Percentiles rank a stretch among this genome's conserved stretches.
Evolutionary conservation across 2,888 invertebrate species (phyloP).

Genomic region (Halocaridina rubra): DNA sequence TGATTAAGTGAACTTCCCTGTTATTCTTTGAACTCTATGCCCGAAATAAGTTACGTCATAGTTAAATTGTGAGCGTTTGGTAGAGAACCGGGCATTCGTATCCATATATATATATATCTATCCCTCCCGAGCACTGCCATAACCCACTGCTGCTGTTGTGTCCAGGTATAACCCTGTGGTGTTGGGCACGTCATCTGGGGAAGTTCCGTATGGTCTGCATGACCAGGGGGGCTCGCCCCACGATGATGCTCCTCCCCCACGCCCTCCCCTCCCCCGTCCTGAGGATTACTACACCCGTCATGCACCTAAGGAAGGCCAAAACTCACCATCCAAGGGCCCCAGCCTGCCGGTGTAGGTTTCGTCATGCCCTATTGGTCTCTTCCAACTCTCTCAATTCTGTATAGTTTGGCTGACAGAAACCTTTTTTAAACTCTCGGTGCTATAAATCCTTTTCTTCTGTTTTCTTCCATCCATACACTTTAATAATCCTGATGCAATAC

Average conservation of each 20-base stretch:
- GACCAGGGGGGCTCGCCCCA: slow-evolving; percentile 56
- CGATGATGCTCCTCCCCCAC: slow-evolving; percentile 73
- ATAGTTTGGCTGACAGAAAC: not conserved
- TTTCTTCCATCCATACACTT: not conserved
- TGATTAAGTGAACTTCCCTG: too few species aligned
- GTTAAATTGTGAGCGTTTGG: slow-evolving; percentile 40
- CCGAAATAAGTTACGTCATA: too few species aligned
- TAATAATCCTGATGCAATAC: not conserved
- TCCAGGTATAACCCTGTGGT: slow-evolving; percentile 57
- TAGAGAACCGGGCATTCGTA: slow-evolving; percentile 36
- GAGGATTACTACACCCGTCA: slow-evolving; percentile 74
- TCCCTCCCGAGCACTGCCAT: slow-evolving; percentile 49
- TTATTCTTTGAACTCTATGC: too few species aligned
- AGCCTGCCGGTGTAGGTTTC: slow-evolving; percentile 54
- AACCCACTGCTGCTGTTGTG: slow-evolving; percentile 56
- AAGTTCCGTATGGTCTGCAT: slow-evolving; percentile 46
- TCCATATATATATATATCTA: too few species aligned
- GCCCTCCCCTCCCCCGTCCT: slow-evolving; percentile 86
- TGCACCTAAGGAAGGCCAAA: slow-evolving; percentile 49
- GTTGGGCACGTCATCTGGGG: slow-evolving; percentile 53
- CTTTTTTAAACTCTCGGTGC: not conserved
- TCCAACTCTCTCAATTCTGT: slow-evolving; percentile 35
- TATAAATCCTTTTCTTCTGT: slow-evolving; percentile 1
- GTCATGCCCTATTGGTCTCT: slow-evolving; percentile 38
- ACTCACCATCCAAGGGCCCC: slow-evolving; percentile 54